Base-by-base conservation (phyloP, 2,113 vertebrate species). In the Festucalex cinctus region DNA sequence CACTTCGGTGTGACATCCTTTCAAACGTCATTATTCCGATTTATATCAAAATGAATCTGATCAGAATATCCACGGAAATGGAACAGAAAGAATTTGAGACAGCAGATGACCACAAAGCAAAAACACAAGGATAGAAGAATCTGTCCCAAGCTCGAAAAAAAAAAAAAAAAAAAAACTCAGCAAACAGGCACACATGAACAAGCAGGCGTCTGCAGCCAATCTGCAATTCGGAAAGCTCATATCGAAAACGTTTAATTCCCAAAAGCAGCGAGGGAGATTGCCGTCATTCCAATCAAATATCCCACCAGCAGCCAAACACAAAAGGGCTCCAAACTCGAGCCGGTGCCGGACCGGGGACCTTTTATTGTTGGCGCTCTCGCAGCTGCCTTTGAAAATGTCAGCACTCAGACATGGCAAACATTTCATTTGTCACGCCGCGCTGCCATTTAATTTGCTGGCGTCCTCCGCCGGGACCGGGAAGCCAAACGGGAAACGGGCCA, bases 361-460 rank as follows among this genome's bases (percentile, higher is more conserved):
- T 57, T 57, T 32, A 14, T 57, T 3, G 14, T 9, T 16, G 54
- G 26, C 48, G 9, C 48, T n/a, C 3, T 51, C 9, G 48, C 54
- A 57, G 54, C 54, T 57, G 54, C 6, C 54, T 32, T 57, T n/a
- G n/a, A 3, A 57, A 57, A 57, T 57, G 54, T 57, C 54, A 57
- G 26, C 54, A 16, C 26, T 57, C 54, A 32, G 54, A 57, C 26
- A 57, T 6, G 48, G 54, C 54, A 57, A 57, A 57, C 54, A 35
- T 57, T 57, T 57, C 26, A 57, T 57, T 57, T 57, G 54, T 57
- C 54, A 57, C 54, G 13, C 13, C 5, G 54, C 14, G 26, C 26
- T 16, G 54, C 54, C 54, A 57, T 57, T 57, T 32, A 2, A 17
- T 57, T 56, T 14, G 16, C 16, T 26, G 3, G 7, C 54, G 9